These are phyloP conservation scores for Bugula neritina DNA, from an alignment of 2,888 invertebrate genomes.

Conservation along the genomic window DNA sequence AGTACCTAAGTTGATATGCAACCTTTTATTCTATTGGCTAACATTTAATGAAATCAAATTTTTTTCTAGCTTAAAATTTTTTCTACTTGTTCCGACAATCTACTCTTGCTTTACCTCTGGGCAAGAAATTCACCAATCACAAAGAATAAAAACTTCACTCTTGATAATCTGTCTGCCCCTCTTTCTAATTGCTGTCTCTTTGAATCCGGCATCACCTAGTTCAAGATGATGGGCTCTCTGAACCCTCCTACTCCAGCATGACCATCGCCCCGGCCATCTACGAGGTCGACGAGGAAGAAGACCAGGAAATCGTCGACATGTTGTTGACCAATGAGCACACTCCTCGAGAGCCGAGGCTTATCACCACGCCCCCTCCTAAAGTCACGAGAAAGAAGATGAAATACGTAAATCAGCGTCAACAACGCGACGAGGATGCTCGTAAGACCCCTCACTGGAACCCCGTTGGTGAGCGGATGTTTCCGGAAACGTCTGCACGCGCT, in stretches of 20 bases:
- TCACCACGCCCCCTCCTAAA: conserved; percentile 17
- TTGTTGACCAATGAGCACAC: neutral
- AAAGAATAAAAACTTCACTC: no score
- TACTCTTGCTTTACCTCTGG: no score
- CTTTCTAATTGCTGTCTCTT: no score
- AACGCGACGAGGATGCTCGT: neutral
- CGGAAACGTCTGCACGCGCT: neutral
- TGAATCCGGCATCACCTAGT: no score
- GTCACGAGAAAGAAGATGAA: conserved; percentile 19
- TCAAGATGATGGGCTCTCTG: neutral
- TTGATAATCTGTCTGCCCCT: no score
- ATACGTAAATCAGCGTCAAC: conserved; percentile 17
- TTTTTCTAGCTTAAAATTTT: no score
- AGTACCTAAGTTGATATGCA: no score
- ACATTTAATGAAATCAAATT: no score
- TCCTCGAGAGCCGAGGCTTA: neutral
- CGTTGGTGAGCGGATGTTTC: neutral
- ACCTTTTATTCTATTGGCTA: no score
- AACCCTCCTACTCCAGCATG: conserved; percentile 14
- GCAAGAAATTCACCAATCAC: no score
- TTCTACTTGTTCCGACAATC: no score
- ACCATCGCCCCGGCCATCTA: conserved; percentile 8
- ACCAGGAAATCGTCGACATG: conserved; percentile 20
- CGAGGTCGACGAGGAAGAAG: neutral
- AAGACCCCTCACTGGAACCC: conserved; percentile 20